Conservation (phyloP, 35 echinoderm and acorn worm species). For the Apostichopus japonicus region DNA sequence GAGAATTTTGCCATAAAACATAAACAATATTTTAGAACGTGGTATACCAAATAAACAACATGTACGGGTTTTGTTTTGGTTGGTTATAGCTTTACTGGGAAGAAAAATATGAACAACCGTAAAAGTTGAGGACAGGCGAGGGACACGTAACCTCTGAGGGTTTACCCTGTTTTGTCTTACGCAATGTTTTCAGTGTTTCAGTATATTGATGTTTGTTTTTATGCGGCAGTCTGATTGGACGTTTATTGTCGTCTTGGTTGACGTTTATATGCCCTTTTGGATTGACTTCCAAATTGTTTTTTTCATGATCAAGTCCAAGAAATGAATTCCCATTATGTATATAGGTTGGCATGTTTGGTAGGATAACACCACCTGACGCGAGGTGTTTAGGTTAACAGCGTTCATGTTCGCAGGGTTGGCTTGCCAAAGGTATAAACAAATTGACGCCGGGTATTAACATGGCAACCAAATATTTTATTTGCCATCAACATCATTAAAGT, state of each 20-base stretch:
- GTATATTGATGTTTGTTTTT: background rate
- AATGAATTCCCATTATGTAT: too few species aligned
- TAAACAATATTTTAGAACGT: background rate
- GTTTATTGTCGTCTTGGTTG: background rate
- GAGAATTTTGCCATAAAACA: background rate
- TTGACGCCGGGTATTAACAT: too few species aligned
- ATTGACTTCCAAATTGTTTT: background rate
- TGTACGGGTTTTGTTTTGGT: background rate
- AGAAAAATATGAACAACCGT: background rate
- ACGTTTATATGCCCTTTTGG: background rate
- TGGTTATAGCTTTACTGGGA: background rate
- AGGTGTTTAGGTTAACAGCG: too few species aligned
- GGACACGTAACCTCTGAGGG: background rate
- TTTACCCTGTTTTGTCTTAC: background rate
- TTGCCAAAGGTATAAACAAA: too few species aligned
- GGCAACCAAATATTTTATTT: too few species aligned
- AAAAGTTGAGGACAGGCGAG: background rate
- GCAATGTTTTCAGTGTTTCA: background rate
- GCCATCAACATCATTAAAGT: too few species aligned
- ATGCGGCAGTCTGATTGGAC: background rate
- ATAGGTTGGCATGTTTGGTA: too few species aligned
- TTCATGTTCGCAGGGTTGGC: too few species aligned
- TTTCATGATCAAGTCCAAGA: too few species aligned
- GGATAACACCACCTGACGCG: too few species aligned
- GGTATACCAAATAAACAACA: background rate